Conservation (phyloP, 1,140 invertebrate genomes). For the Bombus sylvicola region DNA sequence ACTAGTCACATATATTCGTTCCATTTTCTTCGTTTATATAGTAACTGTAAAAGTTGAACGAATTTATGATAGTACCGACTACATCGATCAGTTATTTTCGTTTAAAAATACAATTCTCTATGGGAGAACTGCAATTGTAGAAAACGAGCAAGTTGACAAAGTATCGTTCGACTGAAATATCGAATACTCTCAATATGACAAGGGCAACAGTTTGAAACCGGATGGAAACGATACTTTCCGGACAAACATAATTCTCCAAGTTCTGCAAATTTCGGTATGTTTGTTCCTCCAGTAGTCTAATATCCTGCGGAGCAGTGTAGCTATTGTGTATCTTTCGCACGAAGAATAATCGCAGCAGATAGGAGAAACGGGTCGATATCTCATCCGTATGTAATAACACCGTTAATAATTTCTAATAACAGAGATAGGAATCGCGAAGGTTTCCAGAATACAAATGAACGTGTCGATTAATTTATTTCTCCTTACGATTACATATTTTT, state of each 20-base stretch:
- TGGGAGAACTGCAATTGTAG: neutral
- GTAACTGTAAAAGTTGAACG: too few relatives aligned
- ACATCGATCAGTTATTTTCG: too few relatives aligned
- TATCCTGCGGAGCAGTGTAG: conserved; percentile 53
- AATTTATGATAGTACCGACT: too few relatives aligned
- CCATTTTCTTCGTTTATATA: too few relatives aligned
- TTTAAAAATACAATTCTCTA: too few relatives aligned
- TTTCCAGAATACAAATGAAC: neutral
- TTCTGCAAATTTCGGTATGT: conserved; percentile 47
- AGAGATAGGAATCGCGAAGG: neutral
- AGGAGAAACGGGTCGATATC: conserved; percentile 17
- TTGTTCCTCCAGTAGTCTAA: conserved; percentile 49
- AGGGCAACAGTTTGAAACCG: conserved; percentile 2
- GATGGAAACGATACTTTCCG: conserved; percentile 18
- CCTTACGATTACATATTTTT: neutral
- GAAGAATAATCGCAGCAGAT: conserved; percentile 45
- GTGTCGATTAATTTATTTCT: neutral
- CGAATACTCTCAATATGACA: neutral
- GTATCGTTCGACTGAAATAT: neutral
- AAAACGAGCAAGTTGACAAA: neutral
- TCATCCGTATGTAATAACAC: neutral
- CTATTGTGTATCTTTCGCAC: conserved; percentile 46
- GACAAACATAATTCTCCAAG: conserved; percentile 57
- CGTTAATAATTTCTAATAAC: neutral
- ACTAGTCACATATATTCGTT: too few relatives aligned